Percentiles rank a stretch among this genome's conserved stretches.
phyloP scores from a whole-genome alignment of 2,888 invertebrate genomes.

The Melieria crassipennis region DNA sequence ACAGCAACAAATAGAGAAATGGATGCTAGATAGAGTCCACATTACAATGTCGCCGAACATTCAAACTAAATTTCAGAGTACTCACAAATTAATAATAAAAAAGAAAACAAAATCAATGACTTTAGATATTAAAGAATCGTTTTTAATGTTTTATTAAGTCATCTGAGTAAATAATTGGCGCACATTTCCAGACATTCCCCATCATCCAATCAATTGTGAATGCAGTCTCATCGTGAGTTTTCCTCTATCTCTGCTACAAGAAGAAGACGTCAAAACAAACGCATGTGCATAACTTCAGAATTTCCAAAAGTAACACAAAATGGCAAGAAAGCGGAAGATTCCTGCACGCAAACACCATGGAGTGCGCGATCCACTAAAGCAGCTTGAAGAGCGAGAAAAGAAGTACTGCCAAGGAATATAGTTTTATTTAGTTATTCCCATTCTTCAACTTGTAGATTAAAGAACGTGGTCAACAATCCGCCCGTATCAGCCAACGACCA shows the following conservation, averaged over 20 bases:
- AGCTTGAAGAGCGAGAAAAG: slow-evolving; percentile 67
- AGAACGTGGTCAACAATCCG: slow-evolving; percentile 79
- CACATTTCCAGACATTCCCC: no score
- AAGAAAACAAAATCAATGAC: no score
- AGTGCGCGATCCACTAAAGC: slow-evolving; percentile 79
- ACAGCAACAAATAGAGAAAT: no score
- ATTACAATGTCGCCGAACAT: background rate
- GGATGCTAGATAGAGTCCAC: background rate
- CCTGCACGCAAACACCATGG: slow-evolving; percentile 83
- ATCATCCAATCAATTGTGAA: background rate
- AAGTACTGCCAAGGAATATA: slow-evolving; percentile 68
- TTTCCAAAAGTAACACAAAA: slow-evolving; percentile 64
- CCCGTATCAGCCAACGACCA: slow-evolving; percentile 77
- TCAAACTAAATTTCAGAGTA: background rate
- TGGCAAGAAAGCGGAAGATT: slow-evolving; percentile 73
- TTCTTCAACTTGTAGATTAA: slow-evolving; percentile 68
- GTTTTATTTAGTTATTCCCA: background rate
- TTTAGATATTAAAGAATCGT: no score
- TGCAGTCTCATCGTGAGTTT: background rate
- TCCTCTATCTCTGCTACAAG: background rate
- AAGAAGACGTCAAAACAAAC: slow-evolving; percentile 26
- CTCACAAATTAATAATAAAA: no score
- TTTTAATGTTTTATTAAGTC: no score
- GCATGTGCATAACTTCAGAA: slow-evolving; percentile 7
- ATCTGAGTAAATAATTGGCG: no score